A percentile compares a stretch with the other conserved stretches of the same genome.
phyloP scores from a whole-genome alignment of 2,888 invertebrate genomes.

The Luffia ferchaultella region DNA sequence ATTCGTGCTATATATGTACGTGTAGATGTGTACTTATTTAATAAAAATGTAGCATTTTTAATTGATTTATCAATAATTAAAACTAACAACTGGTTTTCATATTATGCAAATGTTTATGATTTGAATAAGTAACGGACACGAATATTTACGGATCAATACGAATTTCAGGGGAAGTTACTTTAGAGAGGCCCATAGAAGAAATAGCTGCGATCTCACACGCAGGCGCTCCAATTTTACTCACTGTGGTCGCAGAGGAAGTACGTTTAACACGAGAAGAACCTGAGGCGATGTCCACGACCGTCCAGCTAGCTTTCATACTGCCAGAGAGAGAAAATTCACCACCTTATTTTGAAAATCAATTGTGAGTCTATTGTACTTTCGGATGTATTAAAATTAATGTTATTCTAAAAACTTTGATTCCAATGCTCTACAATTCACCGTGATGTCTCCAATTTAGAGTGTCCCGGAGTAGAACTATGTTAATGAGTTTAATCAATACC shows the following conservation, averaged over 20 bases:
- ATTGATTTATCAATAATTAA: no score
- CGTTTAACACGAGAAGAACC: conserved; percentile 75
- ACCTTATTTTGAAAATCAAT: conserved; percentile 81
- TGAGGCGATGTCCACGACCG: conserved; percentile 81
- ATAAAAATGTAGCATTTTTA: no score
- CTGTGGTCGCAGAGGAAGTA: conserved; percentile 88
- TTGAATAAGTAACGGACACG: neutral
- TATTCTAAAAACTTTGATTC: neutral
- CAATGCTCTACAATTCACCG: neutral
- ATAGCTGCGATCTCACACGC: conserved; percentile 81
- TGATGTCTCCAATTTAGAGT: neutral
- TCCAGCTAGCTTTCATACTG: conserved; percentile 83
- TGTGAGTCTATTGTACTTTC: conserved; percentile 59
- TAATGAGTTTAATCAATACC: no score
- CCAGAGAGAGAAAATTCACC: conserved; percentile 80
- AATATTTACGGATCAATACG: neutral
- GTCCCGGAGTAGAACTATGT: neutral
- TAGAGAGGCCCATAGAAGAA: conserved; percentile 77
- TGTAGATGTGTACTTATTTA: no score
- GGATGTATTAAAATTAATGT: neutral
- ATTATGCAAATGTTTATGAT: no score
- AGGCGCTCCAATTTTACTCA: conserved; percentile 84
- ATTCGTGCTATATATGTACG: no score
- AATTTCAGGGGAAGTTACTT: conserved; percentile 49
- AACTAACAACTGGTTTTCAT: no score